Evolutionary conservation across 2,113 vertebrate genomes (phyloP).

Genomic region (Oxygymnocypris stewartii): DNA sequence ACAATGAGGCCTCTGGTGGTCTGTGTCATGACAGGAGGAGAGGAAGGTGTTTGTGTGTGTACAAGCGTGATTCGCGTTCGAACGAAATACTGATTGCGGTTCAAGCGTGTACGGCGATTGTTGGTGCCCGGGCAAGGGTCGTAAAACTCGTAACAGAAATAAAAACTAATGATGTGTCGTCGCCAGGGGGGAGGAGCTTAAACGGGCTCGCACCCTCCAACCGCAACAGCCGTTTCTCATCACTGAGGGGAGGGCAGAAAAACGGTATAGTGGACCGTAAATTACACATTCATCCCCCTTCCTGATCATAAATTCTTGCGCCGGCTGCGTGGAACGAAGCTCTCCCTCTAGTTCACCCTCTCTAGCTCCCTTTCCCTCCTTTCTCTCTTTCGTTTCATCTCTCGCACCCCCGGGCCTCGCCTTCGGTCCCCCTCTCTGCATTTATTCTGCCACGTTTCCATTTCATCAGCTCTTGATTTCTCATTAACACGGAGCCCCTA

Average conservation of each 20-base stretch:
- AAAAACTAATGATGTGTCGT: conserved; percentile 80
- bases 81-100: conserved; percentile 49
- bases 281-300: conserved; percentile 77
- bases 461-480: neutral
- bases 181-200: conserved; percentile 70
- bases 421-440: conserved; percentile 51
- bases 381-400: conserved; percentile 47
- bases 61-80: conserved; percentile 40
- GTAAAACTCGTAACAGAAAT: conserved; percentile 76
- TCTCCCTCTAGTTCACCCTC: conserved; percentile 63
- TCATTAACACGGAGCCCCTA: neutral
- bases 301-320: conserved; percentile 74
- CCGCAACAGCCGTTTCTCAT: conserved; percentile 79
- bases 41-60: conserved; percentile 50
- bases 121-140: conserved; percentile 65
- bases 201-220: conserved; percentile 61
- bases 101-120: conserved; percentile 61
- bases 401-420: conserved; percentile 35
- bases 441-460: neutral
- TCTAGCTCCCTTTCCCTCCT: conserved; percentile 4
- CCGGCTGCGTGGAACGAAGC: conserved; percentile 65
- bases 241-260: conserved; percentile 73
- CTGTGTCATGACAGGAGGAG: conserved; percentile 4
- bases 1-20: too few relatives aligned
- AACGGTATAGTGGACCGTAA: conserved; percentile 72